A percentile compares a stretch with the other conserved stretches of the same genome.
These are phyloP conservation scores for Muscicapa comitata DNA, from an alignment of 2,797 vertebrate genomes.

Conservation along the genomic window DNA sequence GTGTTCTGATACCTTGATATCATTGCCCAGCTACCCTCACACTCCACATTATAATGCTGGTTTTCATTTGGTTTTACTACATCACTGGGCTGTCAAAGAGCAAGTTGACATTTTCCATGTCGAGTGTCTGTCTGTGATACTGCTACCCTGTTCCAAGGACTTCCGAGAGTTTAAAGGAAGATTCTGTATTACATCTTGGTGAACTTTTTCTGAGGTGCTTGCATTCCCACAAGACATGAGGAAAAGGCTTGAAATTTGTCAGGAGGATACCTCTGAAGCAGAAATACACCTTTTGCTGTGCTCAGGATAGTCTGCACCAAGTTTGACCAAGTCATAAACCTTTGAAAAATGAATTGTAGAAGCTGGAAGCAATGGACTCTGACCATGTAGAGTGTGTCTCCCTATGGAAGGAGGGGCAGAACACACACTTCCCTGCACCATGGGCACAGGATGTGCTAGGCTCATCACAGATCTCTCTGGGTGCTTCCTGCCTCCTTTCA, in stretches of 20 bases:
- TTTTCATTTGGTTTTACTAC: background rate
- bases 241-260: background rate
- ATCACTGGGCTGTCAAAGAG: background rate
- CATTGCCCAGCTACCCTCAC: background rate
- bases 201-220: background rate
- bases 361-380: background rate
- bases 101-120: background rate
- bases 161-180: background rate
- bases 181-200: background rate
- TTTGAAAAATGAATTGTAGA: background rate
- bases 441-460: background rate
- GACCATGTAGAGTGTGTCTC: fast-evolving
- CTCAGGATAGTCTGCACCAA: background rate
- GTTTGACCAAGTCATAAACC: background rate
- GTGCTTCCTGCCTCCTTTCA: background rate
- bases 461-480: background rate
- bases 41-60: background rate
- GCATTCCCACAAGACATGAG: background rate
- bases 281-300: fast-evolving
- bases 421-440: background rate
- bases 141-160: background rate
- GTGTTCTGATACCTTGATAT: background rate
- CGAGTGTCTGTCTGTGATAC: background rate
- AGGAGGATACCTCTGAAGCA: background rate
- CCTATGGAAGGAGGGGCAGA: background rate